phyloP scores from a whole-genome alignment of 2,797 vertebrate species.

The Numenius phaeopus region DNA sequence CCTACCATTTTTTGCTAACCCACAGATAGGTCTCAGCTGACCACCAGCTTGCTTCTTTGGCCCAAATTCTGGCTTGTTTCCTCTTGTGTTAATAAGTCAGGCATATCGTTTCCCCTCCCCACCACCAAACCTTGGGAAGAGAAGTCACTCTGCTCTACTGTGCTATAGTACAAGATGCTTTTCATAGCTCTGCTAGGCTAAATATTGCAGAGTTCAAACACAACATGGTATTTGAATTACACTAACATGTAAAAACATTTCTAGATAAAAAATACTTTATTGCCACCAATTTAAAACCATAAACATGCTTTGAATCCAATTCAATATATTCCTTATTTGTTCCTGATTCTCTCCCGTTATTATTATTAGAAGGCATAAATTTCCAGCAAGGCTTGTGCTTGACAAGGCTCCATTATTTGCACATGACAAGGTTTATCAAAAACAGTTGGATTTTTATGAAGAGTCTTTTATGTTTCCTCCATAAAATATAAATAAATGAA shows the following conservation, averaged over 20 bases:
- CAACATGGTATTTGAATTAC: conserved; percentile 73
- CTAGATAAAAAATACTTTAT: conserved; percentile 76
- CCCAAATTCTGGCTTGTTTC: background rate
- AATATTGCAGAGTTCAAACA: conserved; percentile 66
- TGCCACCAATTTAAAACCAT: conserved; percentile 78
- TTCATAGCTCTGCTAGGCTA: conserved; percentile 56
- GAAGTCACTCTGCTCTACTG: background rate
- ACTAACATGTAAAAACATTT: conserved; percentile 68
- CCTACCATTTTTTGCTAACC: background rate
- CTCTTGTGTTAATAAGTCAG: background rate
- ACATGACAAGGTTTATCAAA: conserved; percentile 88
- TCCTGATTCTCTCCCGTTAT: conserved; percentile 77
- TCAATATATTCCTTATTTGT: conserved; percentile 84
- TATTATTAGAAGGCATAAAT: conserved; percentile 86
- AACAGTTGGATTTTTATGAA: conserved; percentile 87
- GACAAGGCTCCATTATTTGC: conserved; percentile 86
- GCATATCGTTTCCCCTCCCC: background rate
- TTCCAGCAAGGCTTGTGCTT: conserved; percentile 77
- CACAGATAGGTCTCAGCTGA: background rate
- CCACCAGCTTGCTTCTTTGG: background rate
- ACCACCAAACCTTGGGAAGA: background rate
- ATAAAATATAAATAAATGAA: conserved; percentile 89
- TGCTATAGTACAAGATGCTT: background rate
- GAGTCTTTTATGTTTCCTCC: conserved; percentile 86
- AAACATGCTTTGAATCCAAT: conserved; percentile 80